phyloP scores from a whole-genome alignment of 2,888 invertebrate species.

The Dendrolimus houi region DNA sequence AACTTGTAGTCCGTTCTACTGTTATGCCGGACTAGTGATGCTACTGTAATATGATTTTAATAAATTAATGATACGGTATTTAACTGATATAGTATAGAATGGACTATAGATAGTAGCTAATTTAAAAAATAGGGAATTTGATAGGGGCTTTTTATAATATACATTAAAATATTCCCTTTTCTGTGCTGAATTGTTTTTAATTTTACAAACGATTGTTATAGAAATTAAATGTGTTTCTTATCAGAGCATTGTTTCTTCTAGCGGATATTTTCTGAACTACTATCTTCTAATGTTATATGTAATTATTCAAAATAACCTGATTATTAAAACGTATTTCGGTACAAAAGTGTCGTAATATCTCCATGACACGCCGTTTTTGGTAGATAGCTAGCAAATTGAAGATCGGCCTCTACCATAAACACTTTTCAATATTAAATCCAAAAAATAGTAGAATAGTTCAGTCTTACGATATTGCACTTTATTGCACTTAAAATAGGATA shows the following conservation, averaged over 20 bases:
- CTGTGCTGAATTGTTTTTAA: not conserved
- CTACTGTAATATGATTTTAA: slow-evolving; percentile 14
- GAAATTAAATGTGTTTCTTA: too few relatives aligned
- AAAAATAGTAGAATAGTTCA: slow-evolving; percentile 40
- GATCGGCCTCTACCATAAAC: slow-evolving; percentile 32
- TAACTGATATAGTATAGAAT: slow-evolving; percentile 59
- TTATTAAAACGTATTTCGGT: too few relatives aligned
- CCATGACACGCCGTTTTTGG: too few relatives aligned
- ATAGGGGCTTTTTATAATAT: slow-evolving; percentile 50
- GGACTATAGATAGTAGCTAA: slow-evolving; percentile 62
- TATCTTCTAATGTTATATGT: too few relatives aligned
- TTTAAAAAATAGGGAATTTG: slow-evolving; percentile 57
- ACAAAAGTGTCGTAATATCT: too few relatives aligned
- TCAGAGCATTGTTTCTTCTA: too few relatives aligned
- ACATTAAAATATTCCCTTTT: slow-evolving; percentile 18
- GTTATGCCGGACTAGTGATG: too few relatives aligned
- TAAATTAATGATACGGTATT: slow-evolving; percentile 36
- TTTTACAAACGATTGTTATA: too few relatives aligned
- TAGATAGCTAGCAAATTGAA: too few relatives aligned
- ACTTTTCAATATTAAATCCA: slow-evolving; percentile 29
- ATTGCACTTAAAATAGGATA: slow-evolving; percentile 46
- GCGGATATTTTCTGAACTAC: too few relatives aligned
- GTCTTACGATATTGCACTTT: slow-evolving; percentile 40
- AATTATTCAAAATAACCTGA: too few relatives aligned
- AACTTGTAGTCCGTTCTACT: too few relatives aligned